Base-by-base conservation (phyloP, 2,888 invertebrate species). In the Caenorhabditis becei region DNA sequence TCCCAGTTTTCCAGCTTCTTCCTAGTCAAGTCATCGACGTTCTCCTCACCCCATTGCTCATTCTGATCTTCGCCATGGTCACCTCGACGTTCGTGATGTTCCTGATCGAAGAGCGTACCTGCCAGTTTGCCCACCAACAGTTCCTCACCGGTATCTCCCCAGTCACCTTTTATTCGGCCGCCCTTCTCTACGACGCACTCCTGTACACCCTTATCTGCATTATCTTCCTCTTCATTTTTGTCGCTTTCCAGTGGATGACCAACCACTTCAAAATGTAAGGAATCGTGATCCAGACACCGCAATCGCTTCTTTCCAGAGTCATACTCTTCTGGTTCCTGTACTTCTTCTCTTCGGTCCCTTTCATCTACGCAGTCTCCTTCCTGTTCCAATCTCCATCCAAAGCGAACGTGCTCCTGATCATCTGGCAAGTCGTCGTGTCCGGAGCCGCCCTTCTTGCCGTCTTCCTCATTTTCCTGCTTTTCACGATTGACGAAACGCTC, bases 121-220 rank as follows among this genome's bases (percentile, higher is more conserved):
- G 77, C 20, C 75, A 83, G 49, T 89, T 89, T 69, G 88, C 88
- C 35, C 89, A 89, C 72, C 82, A 89, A 83, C 87, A 89, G 62
- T 83, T 88, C 44, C 83, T 90, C n/a, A 89, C 90, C 5, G 87
- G 87, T 35, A 80, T 90, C 53, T 85, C 88, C 24, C 86, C 85
- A 0, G 32, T 86, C 26, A 83, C 83, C 24, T 90, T 88, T 74
- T 90, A 90, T 87, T 62, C 80, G 2, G 81, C 83, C 18, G 82
- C 87, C 20, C 51, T 86, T 11, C 18, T 89, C 20, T 89, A 82
- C 77, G 83, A 88, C 66, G 67, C 82, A 14, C 10, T 83, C 16
- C 61, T 89, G 28, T 89, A 87, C 67, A 23, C 74, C 2, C n/a
- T 87, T 23, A 85, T 86, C 35, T 87, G 88, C 51, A 23, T 63